These are phyloP conservation scores for Phoebastria nigripes DNA, from an alignment of 2,797 vertebrate species.

Conservation along the genomic window DNA sequence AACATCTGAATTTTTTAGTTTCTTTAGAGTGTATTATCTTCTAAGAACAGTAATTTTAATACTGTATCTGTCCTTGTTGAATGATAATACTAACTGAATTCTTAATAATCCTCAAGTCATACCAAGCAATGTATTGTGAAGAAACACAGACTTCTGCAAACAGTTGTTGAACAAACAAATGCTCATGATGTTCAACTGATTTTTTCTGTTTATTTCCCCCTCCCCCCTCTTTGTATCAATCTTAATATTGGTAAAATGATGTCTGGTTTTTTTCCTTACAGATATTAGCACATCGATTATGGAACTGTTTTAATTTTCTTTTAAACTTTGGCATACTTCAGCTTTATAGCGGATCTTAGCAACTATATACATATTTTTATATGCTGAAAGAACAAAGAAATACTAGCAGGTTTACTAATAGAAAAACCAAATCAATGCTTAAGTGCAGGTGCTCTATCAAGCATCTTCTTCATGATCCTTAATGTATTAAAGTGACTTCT, in stretches of 20 bases:
- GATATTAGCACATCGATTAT: neutral
- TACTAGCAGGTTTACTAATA: neutral
- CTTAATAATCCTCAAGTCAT: neutral
- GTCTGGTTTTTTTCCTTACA: neutral
- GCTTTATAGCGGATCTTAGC: neutral
- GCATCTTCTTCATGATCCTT: fast-evolving
- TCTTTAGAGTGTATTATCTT: neutral
- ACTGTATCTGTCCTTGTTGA: neutral
- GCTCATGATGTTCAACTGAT: neutral
- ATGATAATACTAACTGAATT: neutral
- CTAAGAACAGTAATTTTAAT: neutral
- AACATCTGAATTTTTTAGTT: neutral
- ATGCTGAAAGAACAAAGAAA: neutral
- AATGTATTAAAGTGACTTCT: neutral
- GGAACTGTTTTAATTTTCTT: neutral
- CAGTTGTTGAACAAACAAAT: neutral
- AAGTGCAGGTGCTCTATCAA: neutral
- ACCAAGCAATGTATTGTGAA: neutral
- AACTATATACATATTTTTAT: neutral
- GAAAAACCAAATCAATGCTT: neutral
- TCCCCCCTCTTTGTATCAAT: neutral
- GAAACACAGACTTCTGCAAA: neutral
- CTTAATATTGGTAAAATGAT: neutral
- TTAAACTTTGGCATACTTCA: neutral
- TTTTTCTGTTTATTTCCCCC: neutral